Conservation (phyloP, 2,797 vertebrate species). For the Eutrigla gurnardus region DNA sequence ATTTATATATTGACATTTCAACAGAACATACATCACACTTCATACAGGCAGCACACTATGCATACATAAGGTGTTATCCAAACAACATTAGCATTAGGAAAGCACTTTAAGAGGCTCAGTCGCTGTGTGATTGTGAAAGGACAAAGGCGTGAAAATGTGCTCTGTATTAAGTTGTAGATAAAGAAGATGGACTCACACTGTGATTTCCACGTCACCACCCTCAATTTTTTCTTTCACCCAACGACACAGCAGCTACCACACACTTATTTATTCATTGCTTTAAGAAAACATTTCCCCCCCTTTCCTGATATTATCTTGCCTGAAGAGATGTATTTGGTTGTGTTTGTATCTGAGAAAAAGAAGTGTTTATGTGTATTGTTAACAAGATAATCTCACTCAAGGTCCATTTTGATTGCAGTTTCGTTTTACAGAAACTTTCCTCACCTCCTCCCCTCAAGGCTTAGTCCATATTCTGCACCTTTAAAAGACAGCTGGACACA, state of each 20-base stretch:
- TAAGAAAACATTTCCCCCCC: too few species aligned
- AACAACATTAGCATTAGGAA: background rate
- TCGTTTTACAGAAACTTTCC: too few species aligned
- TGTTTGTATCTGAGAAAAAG: background rate
- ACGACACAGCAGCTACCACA: background rate
- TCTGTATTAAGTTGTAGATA: conserved; percentile 21
- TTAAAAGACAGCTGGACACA: too few species aligned
- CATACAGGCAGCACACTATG: background rate
- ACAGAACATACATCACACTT: background rate
- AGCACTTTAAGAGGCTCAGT: too few species aligned
- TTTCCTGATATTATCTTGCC: background rate
- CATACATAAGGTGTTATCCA: background rate
- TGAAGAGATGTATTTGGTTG: background rate
- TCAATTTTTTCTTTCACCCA: too few species aligned
- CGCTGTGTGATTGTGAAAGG: background rate
- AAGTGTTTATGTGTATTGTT: background rate
- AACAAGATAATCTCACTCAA: background rate
- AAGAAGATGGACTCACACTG: background rate
- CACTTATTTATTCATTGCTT: background rate
- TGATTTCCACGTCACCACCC: too few species aligned
- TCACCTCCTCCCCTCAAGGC: background rate
- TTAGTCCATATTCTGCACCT: too few species aligned
- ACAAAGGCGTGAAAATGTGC: conserved; percentile 1
- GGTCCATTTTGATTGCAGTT: background rate
- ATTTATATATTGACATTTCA: background rate